These are phyloP conservation scores for Drosophila nr. medialis DNA, from an alignment of 2,888 invertebrate genomes.

Conservation along the genomic window DNA sequence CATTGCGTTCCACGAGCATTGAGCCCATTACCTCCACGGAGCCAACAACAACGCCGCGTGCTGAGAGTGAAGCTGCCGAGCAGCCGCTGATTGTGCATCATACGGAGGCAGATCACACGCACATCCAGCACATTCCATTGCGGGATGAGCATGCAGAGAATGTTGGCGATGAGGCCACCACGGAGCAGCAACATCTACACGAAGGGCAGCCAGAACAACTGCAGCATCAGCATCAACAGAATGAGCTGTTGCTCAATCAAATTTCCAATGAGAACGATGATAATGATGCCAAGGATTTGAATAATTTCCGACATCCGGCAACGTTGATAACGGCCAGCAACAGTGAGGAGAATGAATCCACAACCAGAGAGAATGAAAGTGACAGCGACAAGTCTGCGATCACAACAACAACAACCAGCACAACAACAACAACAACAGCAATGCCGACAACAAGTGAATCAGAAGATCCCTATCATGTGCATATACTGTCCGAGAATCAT, in stretches of 20 bases:
- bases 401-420: slow-evolving; percentile 25
- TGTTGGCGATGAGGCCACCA: slow-evolving; percentile 56
- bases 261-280: slow-evolving; percentile 80
- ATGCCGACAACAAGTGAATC: slow-evolving; percentile 41
- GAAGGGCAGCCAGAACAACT: slow-evolving; percentile 46
- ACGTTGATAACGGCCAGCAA: slow-evolving; percentile 82
- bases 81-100: slow-evolving; percentile 39
- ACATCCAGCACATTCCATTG: slow-evolving; percentile 70
- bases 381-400: slow-evolving; percentile 48
- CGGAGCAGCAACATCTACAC: slow-evolving; percentile 52
- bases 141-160: slow-evolving; percentile 67
- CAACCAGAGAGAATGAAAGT: slow-evolving; percentile 65
- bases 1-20: slow-evolving; percentile 76
- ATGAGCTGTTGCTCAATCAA: slow-evolving; percentile 75
- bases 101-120: slow-evolving; percentile 53
- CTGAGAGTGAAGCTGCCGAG: slow-evolving; percentile 35
- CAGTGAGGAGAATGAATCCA: slow-evolving; percentile 70
- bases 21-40: slow-evolving; percentile 82
- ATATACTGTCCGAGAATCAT: slow-evolving; percentile 83
- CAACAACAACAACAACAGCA: slow-evolving; percentile 40
- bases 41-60: slow-evolving; percentile 80
- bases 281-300: slow-evolving; percentile 79
- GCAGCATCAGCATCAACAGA: slow-evolving; percentile 50
- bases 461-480: slow-evolving; percentile 83
- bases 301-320: slow-evolving; percentile 82